Base-by-base conservation (phyloP, 2,888 invertebrate genomes). In the Orthonychiurus folsomi region DNA sequence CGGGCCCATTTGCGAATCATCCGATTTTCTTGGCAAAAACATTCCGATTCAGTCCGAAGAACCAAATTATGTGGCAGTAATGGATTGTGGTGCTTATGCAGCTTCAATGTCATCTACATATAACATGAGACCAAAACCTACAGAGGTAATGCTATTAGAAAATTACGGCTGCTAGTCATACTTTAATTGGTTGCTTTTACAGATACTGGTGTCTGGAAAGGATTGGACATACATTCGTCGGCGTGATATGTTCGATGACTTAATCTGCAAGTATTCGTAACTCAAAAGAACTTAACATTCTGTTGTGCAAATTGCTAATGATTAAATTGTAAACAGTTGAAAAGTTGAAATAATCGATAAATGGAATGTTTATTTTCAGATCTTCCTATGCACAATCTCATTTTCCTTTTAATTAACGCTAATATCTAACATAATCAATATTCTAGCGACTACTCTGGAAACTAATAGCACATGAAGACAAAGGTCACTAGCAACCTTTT, bases 1-100 rank as follows among this genome's bases (percentile, higher is more conserved):
- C 1, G 79, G 78, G 3, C 78, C 78, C 1, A 76, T 79, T 2
- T 78, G 78, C 69, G 79, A 79, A 66, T 74, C 76, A 57, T 75
- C 74, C 2, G 79, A 79, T 65, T 77, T 78, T 64, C 68, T 78
- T 21, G 78, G 76, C 48, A 74, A 75, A 69, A 73, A 75, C 53
- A 70, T 77, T 23, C 65, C 66, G 28, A 64, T 78, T 50, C 62
- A 67, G 18, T 64, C 59, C 3, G 73, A 75, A 24, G 73, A 75
- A 25, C 76, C 76, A 0, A 76, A 76, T 9, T 77, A 76, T 63
- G 73, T 70, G 18, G 68, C 70, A 2, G 61, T 72, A 73, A 70
- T 55, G 77, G 77, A 70, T 53, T 63, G 62, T 56, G 73, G 73
- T 23, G 73, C 73, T 25, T 73, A 73, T 61, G 76, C 78, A 62